Conservation (phyloP, 1,140 invertebrate species). For the Drosophila quadrilineata region DNA sequence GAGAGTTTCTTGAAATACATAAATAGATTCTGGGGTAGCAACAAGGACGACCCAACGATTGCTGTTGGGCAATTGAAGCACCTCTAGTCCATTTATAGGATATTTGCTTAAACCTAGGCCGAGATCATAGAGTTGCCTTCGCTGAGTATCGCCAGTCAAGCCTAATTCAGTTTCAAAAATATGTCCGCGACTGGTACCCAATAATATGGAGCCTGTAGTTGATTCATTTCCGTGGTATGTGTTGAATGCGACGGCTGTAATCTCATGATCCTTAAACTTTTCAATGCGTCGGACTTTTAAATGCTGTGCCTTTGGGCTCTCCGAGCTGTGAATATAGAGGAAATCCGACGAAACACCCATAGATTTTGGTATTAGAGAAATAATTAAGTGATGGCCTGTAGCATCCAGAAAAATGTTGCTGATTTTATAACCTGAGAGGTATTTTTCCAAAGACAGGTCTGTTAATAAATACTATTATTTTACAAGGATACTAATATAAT, state of each 20-base stretch:
- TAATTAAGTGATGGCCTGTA: conserved; percentile 91
- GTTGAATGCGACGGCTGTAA: conserved; percentile 96
- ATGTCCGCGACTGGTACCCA: conserved; percentile 95
- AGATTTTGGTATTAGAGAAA: conserved; percentile 86
- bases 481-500: neutral
- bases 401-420: conserved; percentile 92
- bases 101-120: conserved; percentile 87
- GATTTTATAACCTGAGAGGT: conserved; percentile 84
- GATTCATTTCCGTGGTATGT: conserved; percentile 87
- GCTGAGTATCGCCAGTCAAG: conserved; percentile 91
- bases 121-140: conserved; percentile 95
- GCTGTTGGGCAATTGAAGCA: conserved; percentile 87
- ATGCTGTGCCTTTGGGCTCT: conserved; percentile 75
- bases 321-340: conserved; percentile 88
- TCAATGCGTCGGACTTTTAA: conserved; percentile 85
- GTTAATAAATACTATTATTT: neutral
- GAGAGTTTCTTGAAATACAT: conserved; percentile 91
- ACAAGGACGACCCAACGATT: conserved; percentile 91
- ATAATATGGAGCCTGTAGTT: conserved; percentile 89
- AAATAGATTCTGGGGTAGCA: conserved; percentile 91
- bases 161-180: conserved; percentile 95
- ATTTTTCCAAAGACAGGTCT: conserved; percentile 86
- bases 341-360: conserved; percentile 87
- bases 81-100: conserved; percentile 93
- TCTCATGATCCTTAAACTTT: conserved; percentile 90